A percentile compares a stretch with the other conserved stretches of the same genome.
These are phyloP conservation scores for Felis catus DNA, from an alignment of 2,113 vertebrate species.

Conservation along the genomic window DNA sequence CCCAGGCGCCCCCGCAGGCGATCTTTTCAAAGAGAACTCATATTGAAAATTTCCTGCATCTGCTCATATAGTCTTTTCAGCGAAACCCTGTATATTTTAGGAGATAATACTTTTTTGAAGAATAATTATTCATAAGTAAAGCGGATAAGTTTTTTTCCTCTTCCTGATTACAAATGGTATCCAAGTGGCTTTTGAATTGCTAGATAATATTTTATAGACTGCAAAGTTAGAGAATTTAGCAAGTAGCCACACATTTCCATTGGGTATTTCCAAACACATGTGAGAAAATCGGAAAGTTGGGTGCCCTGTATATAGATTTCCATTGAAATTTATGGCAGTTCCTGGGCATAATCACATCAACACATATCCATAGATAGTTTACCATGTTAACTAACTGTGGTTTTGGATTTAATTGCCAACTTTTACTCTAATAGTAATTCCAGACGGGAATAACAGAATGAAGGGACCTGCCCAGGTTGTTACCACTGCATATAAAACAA, in stretches of 20 bases:
- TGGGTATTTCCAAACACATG: background rate
- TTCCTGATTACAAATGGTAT: background rate
- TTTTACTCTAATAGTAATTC: slow-evolving; percentile 35
- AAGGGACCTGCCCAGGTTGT: background rate
- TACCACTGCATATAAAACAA: slow-evolving; percentile 34
- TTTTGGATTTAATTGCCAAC: slow-evolving; percentile 54
- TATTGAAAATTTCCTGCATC: background rate
- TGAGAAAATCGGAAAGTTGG: background rate
- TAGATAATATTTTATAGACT: slow-evolving; percentile 15
- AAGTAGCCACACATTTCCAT: background rate
- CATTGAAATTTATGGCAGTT: background rate
- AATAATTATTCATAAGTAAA: slow-evolving; percentile 2
- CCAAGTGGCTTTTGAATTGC: background rate
- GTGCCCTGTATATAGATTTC: background rate
- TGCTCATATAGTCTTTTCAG: background rate
- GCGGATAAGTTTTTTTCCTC: background rate
- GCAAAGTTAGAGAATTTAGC: background rate
- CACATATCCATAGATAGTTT: background rate
- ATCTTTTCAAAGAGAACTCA: background rate
- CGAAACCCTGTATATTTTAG: background rate
- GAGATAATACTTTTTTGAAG: background rate
- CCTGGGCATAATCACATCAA: background rate
- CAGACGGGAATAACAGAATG: background rate
- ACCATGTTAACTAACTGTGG: slow-evolving; percentile 34
- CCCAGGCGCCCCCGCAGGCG: too few species aligned